Base-by-base conservation (phyloP, 2,888 invertebrate genomes). In the Lochmaea crataegi region DNA sequence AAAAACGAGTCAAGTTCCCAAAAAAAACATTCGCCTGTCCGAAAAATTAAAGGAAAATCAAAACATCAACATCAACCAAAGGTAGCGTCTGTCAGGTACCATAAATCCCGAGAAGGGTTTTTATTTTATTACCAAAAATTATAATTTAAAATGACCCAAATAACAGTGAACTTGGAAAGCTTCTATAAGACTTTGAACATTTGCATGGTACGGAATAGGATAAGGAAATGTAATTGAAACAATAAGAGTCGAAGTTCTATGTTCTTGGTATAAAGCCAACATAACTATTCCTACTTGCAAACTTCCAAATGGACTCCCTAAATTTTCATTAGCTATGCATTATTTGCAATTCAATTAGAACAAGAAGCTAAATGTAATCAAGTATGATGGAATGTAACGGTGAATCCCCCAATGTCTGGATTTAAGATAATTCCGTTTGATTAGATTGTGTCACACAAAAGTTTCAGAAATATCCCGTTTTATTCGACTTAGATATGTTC, bases 271-370 rank as follows among this genome's bases (percentile, higher is more conserved):
- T 3, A 53, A 18, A 18, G 16, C 51, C 51, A 4, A 7, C 51
- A 12, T 45, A 45, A 45, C 45, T 45, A n/a, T n/a, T 53, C 53
- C 53, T 10, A 10, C 53, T 58, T 67, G 53, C 58, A 45, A 42
- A 45, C 32, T 58, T 67, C 57, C 67, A 57, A 42, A 32, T 45
- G 22, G 38, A 53, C 32, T 66, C 41, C 56, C 60, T 61, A 68
- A 68, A 60, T 61, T 68, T 68, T 60, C 68, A 68, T 68, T 60
- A 68, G 32, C 11, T 22, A 48, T 51, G 60, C 58, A 48, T 41
- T 60, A 68, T 68, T 68, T 68, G 68, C 68, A 68, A 68, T 68
- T 68, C 60, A 68, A 68, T 68, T 68, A 61, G 68, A 60, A 68
- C 45, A 42, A 60, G 60, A 48, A 67, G 51, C 45, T 51, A 42